Evolutionary conservation across 2,797 vertebrate genomes (phyloP), one percentile per base, ranked within the genome.

Genomic region (Vespertilio murinus): DNA sequence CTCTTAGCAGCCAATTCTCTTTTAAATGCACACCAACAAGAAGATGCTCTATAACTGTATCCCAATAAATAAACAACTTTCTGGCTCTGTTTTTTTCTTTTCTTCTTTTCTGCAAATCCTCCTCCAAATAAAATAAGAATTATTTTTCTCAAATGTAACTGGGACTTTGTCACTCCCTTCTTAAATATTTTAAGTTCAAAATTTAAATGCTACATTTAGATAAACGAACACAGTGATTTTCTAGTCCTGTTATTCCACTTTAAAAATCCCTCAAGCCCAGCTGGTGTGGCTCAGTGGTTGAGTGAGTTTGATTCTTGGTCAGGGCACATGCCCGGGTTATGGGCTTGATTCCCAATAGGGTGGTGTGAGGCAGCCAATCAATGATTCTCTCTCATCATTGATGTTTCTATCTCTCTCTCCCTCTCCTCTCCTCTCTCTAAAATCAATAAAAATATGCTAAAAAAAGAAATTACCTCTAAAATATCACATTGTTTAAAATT

Each of bases 81-180:
- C 65, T 28, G 28, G 6, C 71, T 79, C 6, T 25, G 42, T 3
- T 45, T 59, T 61, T 61, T 52, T 79, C 61, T 64, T 54, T 47
- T 45, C 1, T 9, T 40, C 14, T 61, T 70, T 42, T 28, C 56
- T 92, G 40, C 6, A 52, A 93, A 82, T 92, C 33, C 22, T 42
- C 69, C 49, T 38, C 35, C 6, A 88, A 18, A 79, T 5, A 88
- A 70, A 54, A 88, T 28, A 14, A 71, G 47, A 65, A 67, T 73
- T 85, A 64, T 74, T 65, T 73, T 81, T 78, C 40, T 85, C 54
- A 88, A 91, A 77, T 88, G 65, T 49, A 91, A n/a, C 17, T 89
- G 25, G 49, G 75, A 83, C 17, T 74, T 73, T 30, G 30, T 91
- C 40, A 93, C 30, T 61, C 6, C 16, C 23, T 3, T 85, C 64